These are phyloP conservation scores for Seriola dumerili DNA, from an alignment of 2,113 vertebrate genomes.

Conservation along the genomic window DNA sequence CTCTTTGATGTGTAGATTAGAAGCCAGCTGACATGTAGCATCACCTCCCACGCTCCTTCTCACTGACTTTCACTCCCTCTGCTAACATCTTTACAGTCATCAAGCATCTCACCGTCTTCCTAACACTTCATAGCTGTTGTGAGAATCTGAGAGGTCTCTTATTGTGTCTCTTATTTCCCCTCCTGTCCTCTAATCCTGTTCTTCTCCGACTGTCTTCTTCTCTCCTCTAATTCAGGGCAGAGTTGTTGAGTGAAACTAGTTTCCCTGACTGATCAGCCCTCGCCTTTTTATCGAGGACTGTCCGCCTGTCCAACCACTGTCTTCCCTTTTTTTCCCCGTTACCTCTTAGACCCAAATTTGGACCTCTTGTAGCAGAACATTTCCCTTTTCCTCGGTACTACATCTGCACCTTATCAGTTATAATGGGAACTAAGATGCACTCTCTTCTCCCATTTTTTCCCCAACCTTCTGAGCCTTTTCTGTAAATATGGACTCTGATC, in stretches of 20 bases:
- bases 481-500: conserved; percentile 77
- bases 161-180: conserved; percentile 67
- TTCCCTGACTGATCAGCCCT: conserved; percentile 88
- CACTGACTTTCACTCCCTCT: neutral
- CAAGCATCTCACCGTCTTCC: neutral
- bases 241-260: conserved; percentile 91
- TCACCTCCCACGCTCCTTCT: neutral
- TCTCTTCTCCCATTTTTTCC: conserved; percentile 27
- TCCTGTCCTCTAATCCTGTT: conserved; percentile 74
- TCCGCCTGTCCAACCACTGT: conserved; percentile 81
- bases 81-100: conserved; percentile 14
- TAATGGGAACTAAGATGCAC: conserved; percentile 47
- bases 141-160: conserved; percentile 64
- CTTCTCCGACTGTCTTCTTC: conserved; percentile 84
- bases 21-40: conserved; percentile 30
- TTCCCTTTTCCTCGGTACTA: conserved; percentile 39
- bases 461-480: conserved; percentile 60
- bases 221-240: conserved; percentile 89
- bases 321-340: conserved; percentile 55
- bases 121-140: conserved; percentile 36
- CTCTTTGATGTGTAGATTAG: neutral
- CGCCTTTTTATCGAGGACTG: conserved; percentile 84
- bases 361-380: conserved; percentile 61
- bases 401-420: conserved; percentile 63
- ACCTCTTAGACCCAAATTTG: conserved; percentile 72